Evolutionary conservation across 2,113 vertebrate genomes (phyloP), one percentile per base, ranked within the genome.

Genomic region (Plestiodon gilberti): DNA sequence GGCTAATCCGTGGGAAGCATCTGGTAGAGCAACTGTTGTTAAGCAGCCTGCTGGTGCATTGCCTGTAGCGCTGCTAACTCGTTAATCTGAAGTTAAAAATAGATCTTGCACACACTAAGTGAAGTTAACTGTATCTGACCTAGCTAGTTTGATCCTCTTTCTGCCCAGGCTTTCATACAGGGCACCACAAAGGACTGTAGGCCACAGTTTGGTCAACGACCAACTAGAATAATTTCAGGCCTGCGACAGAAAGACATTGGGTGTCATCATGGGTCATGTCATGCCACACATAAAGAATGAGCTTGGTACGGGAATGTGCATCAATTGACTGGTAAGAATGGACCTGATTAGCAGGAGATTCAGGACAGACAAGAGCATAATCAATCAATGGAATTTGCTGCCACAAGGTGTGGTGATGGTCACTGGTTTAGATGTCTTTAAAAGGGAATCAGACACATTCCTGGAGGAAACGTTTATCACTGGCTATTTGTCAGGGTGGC

Each of bases 31-130:
- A 94, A 93, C 93, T 95, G 93, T 93, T 92, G 91, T 91, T 95
- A 94, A 93, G 91, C 87, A 94, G 93, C 82, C 86, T 91, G 91
- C 91, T 30, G 88, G 84, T 67, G 35, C 81, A 78, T 91, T 92
- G 93, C 92, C 94, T 0, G 15, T 76, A 94, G 93, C 89, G 83
- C 86, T 76, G 87, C 1, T 2, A 93, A 95, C 89, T 94, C 78
- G 90, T 87, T 95, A 94, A 94, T 93, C 91, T 92, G 48, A 87
- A 91, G 77, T 91, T 92, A 92, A 94, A 95, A 94, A 95, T 94
- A 95, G 90, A 93, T 93, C 91, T 92, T 94, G 89, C 86, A 57
- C 86, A 57, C 43, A 89, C 35, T 76, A 91, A 88, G 83, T 91
- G 59, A 83, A 70, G 52, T 93, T 93, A 95, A 93, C 90, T 83